Base-by-base conservation (phyloP, 2,888 invertebrate species). In the Pachliopta kotzebuea region DNA sequence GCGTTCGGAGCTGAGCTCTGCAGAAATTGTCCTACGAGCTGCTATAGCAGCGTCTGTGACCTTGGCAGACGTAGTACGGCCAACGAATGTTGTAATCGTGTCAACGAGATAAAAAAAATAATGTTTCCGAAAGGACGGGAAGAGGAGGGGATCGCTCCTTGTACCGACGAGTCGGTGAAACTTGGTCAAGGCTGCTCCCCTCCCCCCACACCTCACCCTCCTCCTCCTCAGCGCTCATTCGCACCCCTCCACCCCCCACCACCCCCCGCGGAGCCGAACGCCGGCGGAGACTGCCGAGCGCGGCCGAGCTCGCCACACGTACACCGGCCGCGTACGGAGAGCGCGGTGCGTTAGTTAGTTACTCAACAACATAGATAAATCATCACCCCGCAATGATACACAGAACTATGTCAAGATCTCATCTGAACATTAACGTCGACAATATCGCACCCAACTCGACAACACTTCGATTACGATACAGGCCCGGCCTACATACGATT, bases 101-200 rank as follows among this genome's bases (percentile, higher is more conserved):
- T 87, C 86, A 87, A 80, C 83, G 81, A 84, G 78, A 77, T 78
- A 77, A 79, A 79, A n/a, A n/a, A 79, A 79, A 76, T 70, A 71
- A 69, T 74, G 67, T 72, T 71, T 74, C 72, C 68, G 75, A 75
- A 89, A 88, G 84, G 86, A 89, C 86, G 88, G 88, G 88, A 90
- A 88, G 86, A 88, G 87, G 90, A 88, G 89, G 90, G 90, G 88
- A 88, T 84, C 83, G 80, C 86, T 88, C 85, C 88, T 88, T 88
- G 87, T 88, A 85, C 86, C 85, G 87, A 87, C 85, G 88, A 89
- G 85, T 83, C 87, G 81, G 85, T 88, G 88, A 90, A 92, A 92
- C 91, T 90, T 90, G 90, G 90, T 90, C 91, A 90, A 90, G 90
- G 90, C 88, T 88, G 86, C 75, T 80, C 74, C 76, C 81, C 74